Base-by-base conservation (phyloP, 2,888 invertebrate species). In the Poecilobothrus nobilitatus region DNA sequence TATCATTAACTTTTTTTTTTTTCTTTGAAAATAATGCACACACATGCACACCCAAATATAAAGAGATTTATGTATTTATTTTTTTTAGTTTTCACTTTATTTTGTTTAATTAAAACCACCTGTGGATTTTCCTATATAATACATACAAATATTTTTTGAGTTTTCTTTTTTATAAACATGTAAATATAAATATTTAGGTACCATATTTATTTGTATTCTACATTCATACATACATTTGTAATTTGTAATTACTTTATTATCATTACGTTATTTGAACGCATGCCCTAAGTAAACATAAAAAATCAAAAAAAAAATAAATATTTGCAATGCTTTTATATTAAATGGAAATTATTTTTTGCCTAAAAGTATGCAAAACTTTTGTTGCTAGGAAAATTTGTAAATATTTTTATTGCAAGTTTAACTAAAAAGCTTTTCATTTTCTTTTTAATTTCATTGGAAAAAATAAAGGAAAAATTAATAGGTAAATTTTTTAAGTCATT, bases 1-100 rank as follows among this genome's bases (percentile, higher is more conserved):
- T 53, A 53, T 53, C 53, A 53, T 53, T 53, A 53, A 53, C 18
- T 53, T 53, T 53, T 53, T 41, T 41, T 41, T 41, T 41, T 41
- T 41, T 41, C 12, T 9, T 41, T 41, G 9, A 12, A 15, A 41
- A 1, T 15, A 41, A 41, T 41, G 9, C 15, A 41, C 41, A 41
- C 41, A 41, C 7, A 41, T 15, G 15, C 41, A 41, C 15, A 41
- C 7, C 2, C 41, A 41, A n/a, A n/a, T 41, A 12, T 2, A 15
- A 41, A 41, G n/a, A n/a, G n/a, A n/a, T n/a, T n/a, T n/a, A n/a
- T n/a, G n/a, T n/a, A n/a, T n/a, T n/a, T n/a, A n/a, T n/a, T n/a
- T n/a, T n/a, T n/a, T n/a, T n/a, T n/a, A n/a, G n/a, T n/a, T n/a
- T n/a, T n/a, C n/a, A n/a, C n/a, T n/a, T n/a, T n/a, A n/a, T n/a